Evolutionary conservation across 2,113 vertebrate genomes (phyloP).

Genomic region (Rhea americana): DNA sequence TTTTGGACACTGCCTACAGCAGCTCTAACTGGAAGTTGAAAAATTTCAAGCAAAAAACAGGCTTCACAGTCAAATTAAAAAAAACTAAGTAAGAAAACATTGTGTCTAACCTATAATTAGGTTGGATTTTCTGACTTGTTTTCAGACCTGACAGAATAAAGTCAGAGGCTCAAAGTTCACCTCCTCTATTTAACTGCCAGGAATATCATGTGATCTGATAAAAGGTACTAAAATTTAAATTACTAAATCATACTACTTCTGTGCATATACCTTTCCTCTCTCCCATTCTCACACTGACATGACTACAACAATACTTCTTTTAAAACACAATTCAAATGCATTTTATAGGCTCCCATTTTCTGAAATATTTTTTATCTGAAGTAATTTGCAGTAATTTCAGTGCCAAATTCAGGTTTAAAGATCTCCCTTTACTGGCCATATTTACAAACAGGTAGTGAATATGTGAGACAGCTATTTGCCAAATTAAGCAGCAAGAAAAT

Average conservation of each 20-base stretch:
- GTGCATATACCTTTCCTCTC: neutral
- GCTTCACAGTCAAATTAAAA: neutral
- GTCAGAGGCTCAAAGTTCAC: neutral
- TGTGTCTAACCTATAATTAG: neutral
- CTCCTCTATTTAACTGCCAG: neutral
- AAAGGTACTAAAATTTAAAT: neutral
- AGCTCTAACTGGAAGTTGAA: no score
- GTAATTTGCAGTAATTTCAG: neutral
- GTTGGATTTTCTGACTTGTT: neutral
- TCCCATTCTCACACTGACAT: neutral
- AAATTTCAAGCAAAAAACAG: no score
- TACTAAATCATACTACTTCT: neutral
- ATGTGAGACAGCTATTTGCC: neutral
- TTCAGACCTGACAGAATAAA: neutral
- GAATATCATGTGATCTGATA: neutral
- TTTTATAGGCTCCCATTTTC: neutral
- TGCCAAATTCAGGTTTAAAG: neutral
- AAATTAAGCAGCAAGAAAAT: neutral
- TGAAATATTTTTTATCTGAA: neutral
- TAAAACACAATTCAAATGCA: neutral
- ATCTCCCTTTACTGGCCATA: neutral
- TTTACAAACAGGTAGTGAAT: neutral
- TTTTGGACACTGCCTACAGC: no score
- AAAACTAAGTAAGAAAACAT: neutral
- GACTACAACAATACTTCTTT: neutral